Evolutionary conservation across 2,888 invertebrate genomes (phyloP).

Genomic region (Pocota personata): DNA sequence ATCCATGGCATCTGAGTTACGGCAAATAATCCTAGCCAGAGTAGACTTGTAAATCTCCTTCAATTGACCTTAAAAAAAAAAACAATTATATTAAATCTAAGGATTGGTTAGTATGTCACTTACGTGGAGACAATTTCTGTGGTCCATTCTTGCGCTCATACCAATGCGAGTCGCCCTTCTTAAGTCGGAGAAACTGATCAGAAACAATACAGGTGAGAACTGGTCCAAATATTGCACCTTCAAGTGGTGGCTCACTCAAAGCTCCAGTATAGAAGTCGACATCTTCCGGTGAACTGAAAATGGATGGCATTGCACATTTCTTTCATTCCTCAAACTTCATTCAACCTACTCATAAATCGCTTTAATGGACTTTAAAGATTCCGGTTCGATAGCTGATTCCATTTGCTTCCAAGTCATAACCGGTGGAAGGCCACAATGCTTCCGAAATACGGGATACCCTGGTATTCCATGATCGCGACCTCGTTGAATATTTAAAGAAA

Average conservation of each 20-base stretch:
- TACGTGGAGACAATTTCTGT: constrained; percentile 88
- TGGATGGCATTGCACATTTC: background rate
- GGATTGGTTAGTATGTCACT: constrained; percentile 67
- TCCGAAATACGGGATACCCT: constrained; percentile 89
- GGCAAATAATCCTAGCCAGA: constrained; percentile 89
- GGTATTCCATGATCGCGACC: constrained; percentile 95
- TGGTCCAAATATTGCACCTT: constrained; percentile 91
- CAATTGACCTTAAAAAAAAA: constrained; percentile 87
- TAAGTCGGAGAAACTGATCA: constrained; percentile 92
- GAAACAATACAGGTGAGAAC: constrained; percentile 92
- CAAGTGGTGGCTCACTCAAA: constrained; percentile 89
- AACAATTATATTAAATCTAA: background rate
- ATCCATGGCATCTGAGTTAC: constrained; percentile 88
- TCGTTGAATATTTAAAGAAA: constrained; percentile 94
- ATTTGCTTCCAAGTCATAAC: constrained; percentile 87
- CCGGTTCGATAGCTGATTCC: constrained; percentile 86
- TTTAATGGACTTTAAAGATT: constrained; percentile 86
- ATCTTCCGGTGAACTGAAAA: constrained; percentile 88
- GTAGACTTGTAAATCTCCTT: constrained; percentile 90
- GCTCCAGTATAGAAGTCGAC: constrained; percentile 95
- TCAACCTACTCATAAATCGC: constrained; percentile 86
- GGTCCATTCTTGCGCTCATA: constrained; percentile 89
- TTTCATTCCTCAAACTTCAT: constrained; percentile 19
- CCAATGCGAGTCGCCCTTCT: constrained; percentile 94
- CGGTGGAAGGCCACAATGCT: constrained; percentile 88